A percentile compares a stretch with the other conserved stretches of the same genome.
These are phyloP conservation scores for Trichogramma pretiosum DNA, from an alignment of 1,140 invertebrate genomes.

Conservation along the genomic window DNA sequence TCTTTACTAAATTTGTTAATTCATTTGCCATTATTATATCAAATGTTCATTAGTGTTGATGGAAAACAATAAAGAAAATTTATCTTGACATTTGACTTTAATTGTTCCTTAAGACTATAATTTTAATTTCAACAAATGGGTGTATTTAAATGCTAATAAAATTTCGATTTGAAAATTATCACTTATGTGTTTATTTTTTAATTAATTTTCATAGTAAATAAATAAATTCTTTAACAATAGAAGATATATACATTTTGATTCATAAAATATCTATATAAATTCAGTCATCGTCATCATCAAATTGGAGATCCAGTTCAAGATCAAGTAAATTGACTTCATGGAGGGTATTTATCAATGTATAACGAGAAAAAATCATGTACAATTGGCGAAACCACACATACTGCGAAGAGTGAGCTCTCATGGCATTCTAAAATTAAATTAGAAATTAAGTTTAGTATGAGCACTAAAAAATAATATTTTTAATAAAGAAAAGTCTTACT, in stretches of 20 bases:
- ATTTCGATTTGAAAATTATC: too few relatives aligned
- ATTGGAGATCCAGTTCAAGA: constrained; percentile 65
- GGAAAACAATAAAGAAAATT: constrained; percentile 18
- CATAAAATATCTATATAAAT: constrained; percentile 2
- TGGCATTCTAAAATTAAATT: constrained; percentile 54
- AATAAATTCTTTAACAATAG: constrained; percentile 8
- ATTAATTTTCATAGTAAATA: constrained; percentile 13
- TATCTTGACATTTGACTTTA: constrained; percentile 9
- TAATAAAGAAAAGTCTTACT: constrained; percentile 25
- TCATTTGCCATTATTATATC: constrained; percentile 13
- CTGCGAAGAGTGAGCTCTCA: constrained; percentile 79
- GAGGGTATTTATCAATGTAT: constrained; percentile 81
- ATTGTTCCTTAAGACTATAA: constrained; percentile 1
- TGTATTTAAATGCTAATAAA: too few relatives aligned
- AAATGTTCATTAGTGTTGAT: constrained; percentile 19
- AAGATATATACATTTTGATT: constrained; percentile 11
- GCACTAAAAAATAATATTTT: constrained; percentile 18
- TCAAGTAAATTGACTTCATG: constrained; percentile 61
- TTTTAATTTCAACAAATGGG: too few relatives aligned
- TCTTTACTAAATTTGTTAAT: constrained; percentile 14
- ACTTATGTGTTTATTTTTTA: constrained; percentile 7
- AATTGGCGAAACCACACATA: constrained; percentile 87
- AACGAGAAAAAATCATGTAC: constrained; percentile 84
- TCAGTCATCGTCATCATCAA: constrained; percentile 52
- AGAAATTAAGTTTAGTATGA: not conserved